Conservation (phyloP, 2,113 vertebrate species). For the Puma concolor region DNA sequence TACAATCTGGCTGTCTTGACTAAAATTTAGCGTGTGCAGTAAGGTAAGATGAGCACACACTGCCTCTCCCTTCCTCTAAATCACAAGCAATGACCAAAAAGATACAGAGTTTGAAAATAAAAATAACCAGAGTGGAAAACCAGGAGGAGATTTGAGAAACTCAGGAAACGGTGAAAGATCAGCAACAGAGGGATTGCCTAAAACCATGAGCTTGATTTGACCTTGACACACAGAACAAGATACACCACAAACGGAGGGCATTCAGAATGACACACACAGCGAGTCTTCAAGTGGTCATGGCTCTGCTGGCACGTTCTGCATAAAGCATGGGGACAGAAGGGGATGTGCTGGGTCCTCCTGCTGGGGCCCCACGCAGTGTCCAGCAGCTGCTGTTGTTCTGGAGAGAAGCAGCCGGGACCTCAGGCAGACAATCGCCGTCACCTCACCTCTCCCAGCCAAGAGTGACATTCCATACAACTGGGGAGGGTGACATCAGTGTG, state of each 20-base stretch:
- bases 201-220: neutral
- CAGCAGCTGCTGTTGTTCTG: neutral
- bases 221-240: fast-evolving
- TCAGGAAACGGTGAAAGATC: neutral
- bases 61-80: neutral
- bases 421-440: neutral
- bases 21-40: neutral
- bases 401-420: neutral
- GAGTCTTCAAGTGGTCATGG: fast-evolving
- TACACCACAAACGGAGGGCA: fast-evolving
- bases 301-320: neutral
- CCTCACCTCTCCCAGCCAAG: neutral
- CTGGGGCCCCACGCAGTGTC: neutral
- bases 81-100: neutral
- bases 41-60: too few relatives aligned
- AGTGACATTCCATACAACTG: too few relatives aligned
- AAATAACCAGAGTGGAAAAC: neutral
- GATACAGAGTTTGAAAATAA: neutral
- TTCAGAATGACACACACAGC: fast-evolving
- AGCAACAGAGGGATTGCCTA: neutral
- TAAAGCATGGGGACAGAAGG: too few relatives aligned
- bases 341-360: neutral
- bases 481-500: neutral
- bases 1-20: neutral
- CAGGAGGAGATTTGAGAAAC: neutral